Evolutionary conservation across 2,888 invertebrate genomes (phyloP), one percentile per base, ranked within the genome.

Genomic region (Eupsilia transversa): DNA sequence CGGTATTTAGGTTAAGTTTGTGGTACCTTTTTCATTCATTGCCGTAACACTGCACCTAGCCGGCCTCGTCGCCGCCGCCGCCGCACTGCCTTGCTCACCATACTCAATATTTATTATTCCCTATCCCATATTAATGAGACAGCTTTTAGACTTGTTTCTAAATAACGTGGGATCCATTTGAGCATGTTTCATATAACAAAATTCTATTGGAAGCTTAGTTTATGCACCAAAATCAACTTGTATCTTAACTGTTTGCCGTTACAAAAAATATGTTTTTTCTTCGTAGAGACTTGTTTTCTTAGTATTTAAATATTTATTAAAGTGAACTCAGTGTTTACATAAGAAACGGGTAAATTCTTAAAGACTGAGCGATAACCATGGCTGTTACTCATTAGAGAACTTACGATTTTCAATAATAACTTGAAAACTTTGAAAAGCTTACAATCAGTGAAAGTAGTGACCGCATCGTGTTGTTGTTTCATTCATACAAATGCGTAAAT

Each of bases 1-100:
- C 86, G 95, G 96, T 96, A 96, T 96, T 96, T 96, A 94, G 96
- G 96, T 96, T 96, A 94, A 94, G 94, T 94, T 94, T 94, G 94
- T 94, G 94, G 95, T 94, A 94, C 94, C 94, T 94, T 94, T 88
- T 96, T 94, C 96, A 96, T 96, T 96, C 95, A 96, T 93, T 93
- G 94, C 94, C 93, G 93, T 92, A 94, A 92, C 94, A 94, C 92
- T 95, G 95, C 95, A 96, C 92, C 94, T 93, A 92, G 92, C 91
- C 74, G 87, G 89, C 89, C 86, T 81, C 88, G 87, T 79, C 82
- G 86, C 80, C 66, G 82, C 74, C 82, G 86, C 80, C 66, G 82
- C 74, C 75, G 73, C 78, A 71, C 80, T 69, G 83, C 86, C 86
- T 88, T 82, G 77, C 86, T 79, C 80, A 89, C 80, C 87, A 89